Percentiles rank a stretch among this genome's conserved stretches.
These are phyloP conservation scores for Habropoda laboriosa DNA, from an alignment of 1,140 invertebrate species.

Conservation along the genomic window DNA sequence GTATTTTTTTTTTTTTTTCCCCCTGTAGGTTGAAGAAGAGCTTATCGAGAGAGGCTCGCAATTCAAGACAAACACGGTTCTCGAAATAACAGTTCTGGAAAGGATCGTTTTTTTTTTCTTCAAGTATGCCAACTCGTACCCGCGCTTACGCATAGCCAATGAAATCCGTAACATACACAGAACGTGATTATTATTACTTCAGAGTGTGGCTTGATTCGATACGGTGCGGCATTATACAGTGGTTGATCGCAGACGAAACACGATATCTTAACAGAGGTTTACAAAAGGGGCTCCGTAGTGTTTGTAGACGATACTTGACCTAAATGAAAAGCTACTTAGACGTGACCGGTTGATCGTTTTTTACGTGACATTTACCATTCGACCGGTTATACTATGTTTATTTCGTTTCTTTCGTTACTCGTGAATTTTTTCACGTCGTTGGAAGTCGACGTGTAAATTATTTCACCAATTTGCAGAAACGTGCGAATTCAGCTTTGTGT, in stretches of 20 bases:
- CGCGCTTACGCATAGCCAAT: constrained; percentile 18
- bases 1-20: no score
- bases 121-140: not conserved
- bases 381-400: constrained; percentile 33
- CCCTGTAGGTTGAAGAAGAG: no score
- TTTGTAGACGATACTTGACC: constrained; percentile 57
- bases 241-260: constrained; percentile 52
- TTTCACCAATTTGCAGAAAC: no score
- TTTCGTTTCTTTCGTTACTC: constrained; percentile 37
- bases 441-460: no score
- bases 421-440: not conserved
- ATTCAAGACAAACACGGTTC: not conserved
- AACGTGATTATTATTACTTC: constrained; percentile 56
- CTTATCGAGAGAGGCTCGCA: no score
- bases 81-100: not conserved
- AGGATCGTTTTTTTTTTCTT: not conserved
- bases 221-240: constrained; percentile 8
- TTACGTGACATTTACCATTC: not conserved
- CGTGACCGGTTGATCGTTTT: constrained; percentile 21
- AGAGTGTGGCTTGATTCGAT: constrained; percentile 9
- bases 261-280: constrained; percentile 63
- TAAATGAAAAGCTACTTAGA: constrained; percentile 50
- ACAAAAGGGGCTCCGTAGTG: constrained; percentile 55
- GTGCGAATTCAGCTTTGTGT: no score
- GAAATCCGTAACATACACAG: not conserved